Evolutionary conservation across 2,113 vertebrate species (phyloP).

Genomic region (Acinonyx jubatus): DNA sequence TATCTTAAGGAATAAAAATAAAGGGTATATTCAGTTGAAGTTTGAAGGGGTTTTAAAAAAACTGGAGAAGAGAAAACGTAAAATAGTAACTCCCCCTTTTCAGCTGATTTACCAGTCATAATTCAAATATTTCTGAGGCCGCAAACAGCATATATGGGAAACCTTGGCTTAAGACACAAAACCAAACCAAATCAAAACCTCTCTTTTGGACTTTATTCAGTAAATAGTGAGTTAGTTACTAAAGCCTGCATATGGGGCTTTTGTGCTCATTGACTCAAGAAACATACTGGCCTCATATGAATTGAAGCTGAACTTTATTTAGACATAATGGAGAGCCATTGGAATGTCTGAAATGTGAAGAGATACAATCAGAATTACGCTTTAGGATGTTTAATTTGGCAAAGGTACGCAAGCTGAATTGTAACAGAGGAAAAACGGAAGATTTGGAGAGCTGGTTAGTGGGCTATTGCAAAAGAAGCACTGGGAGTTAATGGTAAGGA

Average conservation of each 20-base stretch:
- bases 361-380: slow-evolving; percentile 30
- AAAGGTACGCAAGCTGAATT: slow-evolving; percentile 21
- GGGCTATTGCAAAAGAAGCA: not conserved
- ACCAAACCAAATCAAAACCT: not conserved
- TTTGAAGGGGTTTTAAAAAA: not conserved
- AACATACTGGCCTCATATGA: not conserved
- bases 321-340: slow-evolving; percentile 1
- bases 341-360: slow-evolving; percentile 60
- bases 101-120: not conserved
- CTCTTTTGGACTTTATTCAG: slow-evolving; percentile 19
- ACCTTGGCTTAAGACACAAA: not conserved
- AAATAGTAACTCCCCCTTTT: not conserved
- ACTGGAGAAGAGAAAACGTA: not conserved
- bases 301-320: slow-evolving; percentile 40
- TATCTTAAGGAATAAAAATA: slow-evolving; percentile 26
- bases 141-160: not conserved
- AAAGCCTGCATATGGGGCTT: not conserved
- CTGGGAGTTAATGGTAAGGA: not conserved
- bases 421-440: not conserved
- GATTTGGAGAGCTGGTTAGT: not conserved
- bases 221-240: not conserved
- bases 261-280: slow-evolving; percentile 26
- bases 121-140: slow-evolving; percentile 19
- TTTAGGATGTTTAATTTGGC: slow-evolving; percentile 63
- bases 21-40: not conserved